Evolutionary conservation across 2,797 vertebrate genomes (phyloP).

Genomic region (Bovichtus diacanthus): DNA sequence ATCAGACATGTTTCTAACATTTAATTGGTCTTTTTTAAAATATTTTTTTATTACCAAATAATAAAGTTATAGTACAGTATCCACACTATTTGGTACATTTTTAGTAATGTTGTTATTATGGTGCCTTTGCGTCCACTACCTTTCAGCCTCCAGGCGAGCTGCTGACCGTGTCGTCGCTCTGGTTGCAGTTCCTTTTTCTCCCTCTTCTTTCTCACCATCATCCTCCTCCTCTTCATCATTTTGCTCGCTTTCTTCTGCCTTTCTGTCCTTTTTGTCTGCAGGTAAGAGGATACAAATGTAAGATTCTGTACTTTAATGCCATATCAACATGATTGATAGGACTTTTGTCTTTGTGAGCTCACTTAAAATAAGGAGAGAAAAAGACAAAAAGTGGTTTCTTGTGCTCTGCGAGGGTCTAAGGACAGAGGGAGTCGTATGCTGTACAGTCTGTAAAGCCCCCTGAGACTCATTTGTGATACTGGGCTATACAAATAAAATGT

Average conservation of each 20-base stretch:
- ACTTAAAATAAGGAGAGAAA: too few relatives aligned
- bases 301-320: too few relatives aligned
- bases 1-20: neutral
- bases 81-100: neutral
- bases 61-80: neutral
- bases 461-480: too few relatives aligned
- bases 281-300: neutral
- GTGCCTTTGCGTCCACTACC: conserved; percentile 75
- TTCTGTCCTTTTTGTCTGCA: conserved; percentile 74
- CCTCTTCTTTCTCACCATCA: conserved; percentile 83
- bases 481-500: too few relatives aligned
- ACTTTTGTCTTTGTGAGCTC: too few relatives aligned
- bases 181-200: conserved; percentile 74
- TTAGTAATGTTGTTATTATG: neutral
- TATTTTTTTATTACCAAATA: neutral
- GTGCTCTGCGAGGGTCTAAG: too few relatives aligned
- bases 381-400: too few relatives aligned
- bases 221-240: conserved; percentile 84
- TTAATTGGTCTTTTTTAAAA: neutral
- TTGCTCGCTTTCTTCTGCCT: conserved; percentile 73
- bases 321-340: too few relatives aligned
- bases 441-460: too few relatives aligned
- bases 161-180: conserved; percentile 91
- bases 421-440: too few relatives aligned
- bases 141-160: conserved; percentile 92